phyloP scores from a whole-genome alignment of 2,888 invertebrate species.

The Linyphia triangularis region DNA sequence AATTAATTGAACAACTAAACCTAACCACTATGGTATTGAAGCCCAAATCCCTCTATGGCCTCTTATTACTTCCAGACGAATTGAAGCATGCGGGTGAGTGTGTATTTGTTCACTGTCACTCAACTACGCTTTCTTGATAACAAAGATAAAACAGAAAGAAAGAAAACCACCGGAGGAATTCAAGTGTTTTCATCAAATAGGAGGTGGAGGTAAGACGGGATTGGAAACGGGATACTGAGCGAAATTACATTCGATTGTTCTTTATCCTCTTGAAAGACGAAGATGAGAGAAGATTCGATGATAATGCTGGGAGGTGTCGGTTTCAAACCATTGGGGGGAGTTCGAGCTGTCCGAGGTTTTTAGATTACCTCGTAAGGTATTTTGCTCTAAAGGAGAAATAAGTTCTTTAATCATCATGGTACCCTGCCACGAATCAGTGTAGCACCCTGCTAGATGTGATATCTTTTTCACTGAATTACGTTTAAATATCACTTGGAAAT shows the following conservation, averaged over 20 bases:
- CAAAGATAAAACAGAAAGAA: background rate
- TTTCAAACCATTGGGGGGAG: conserved; percentile 19
- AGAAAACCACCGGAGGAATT: conserved; percentile 34
- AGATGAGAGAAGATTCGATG: conserved; percentile 46
- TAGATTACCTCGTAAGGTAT: conserved; percentile 15
- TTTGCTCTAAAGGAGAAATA: background rate
- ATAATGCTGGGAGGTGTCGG: conserved; percentile 51
- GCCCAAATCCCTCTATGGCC: conserved; percentile 20
- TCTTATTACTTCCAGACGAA: conserved; percentile 35
- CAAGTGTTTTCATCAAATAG: conserved; percentile 46
- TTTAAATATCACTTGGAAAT: no score
- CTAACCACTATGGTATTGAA: no score
- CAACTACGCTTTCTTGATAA: background rate
- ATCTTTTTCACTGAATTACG: background rate
- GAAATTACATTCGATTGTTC: conserved; percentile 72
- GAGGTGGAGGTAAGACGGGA: conserved; percentile 23
- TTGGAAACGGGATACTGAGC: conserved; percentile 57
- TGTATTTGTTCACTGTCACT: conserved; percentile 54
- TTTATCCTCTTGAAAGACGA: conserved; percentile 16
- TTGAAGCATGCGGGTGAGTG: conserved; percentile 21
- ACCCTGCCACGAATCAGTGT: background rate
- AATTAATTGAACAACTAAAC: background rate
- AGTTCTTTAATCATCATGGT: background rate
- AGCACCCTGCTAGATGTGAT: background rate
- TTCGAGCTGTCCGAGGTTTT: conserved; percentile 9